Conservation (phyloP, 2,113 vertebrate genomes). For the Hipposideros armiger region DNA sequence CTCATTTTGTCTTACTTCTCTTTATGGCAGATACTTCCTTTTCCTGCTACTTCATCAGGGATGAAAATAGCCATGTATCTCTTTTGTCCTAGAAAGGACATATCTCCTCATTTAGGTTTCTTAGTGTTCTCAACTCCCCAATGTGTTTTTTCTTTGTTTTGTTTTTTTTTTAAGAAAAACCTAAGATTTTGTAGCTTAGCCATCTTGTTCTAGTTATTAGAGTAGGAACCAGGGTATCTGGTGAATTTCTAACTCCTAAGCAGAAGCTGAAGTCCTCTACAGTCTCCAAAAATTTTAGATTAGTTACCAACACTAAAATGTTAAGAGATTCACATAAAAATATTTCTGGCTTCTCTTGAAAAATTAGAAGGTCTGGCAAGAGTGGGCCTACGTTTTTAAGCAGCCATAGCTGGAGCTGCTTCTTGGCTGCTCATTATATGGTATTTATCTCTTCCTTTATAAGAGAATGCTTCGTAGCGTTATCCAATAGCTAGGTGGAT, state of each 20-base stretch:
- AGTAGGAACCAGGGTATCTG: not conserved
- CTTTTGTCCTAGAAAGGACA: not conserved
- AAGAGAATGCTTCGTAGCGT: not conserved
- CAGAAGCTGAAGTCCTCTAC: not conserved
- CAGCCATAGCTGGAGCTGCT: not conserved
- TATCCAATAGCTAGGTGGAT: not conserved
- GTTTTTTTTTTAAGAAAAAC: not conserved
- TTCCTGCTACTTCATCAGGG: not conserved
- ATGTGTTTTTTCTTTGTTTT: not conserved
- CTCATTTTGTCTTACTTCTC: not conserved
- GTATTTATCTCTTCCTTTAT: not conserved
- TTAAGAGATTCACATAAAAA: not conserved
- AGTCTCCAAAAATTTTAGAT: not conserved
- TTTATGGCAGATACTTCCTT: not conserved
- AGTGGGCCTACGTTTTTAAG: not conserved
- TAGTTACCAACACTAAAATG: conserved; percentile 2
- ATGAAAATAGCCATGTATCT: not conserved
- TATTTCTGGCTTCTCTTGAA: not conserved
- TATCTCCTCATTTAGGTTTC: not conserved
- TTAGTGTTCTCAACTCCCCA: not conserved
- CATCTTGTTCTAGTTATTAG: not conserved
- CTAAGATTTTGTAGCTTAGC: not conserved
- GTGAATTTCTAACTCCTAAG: not conserved
- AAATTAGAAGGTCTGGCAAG: conserved; percentile 7
- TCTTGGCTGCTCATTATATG: not conserved